Base-by-base conservation (phyloP, 2,888 invertebrate species). In the Odontomyia ornata region DNA sequence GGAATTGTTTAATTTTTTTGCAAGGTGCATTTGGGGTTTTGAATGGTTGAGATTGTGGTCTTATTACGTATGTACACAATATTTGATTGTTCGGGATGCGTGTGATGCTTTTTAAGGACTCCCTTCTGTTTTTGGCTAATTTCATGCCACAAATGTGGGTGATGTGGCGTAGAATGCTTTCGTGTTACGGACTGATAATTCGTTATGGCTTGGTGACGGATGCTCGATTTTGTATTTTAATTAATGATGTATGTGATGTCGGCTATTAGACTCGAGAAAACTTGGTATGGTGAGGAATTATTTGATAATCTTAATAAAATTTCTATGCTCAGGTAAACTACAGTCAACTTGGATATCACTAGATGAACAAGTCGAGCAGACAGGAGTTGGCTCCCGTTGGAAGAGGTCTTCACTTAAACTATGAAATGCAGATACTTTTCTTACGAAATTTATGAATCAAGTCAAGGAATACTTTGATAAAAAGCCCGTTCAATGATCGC, bases 191-290 rank as follows among this genome's bases (percentile, higher is more conserved):
- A 36, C 57, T 72, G 57, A 75, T 77, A 76, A 79, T 79, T 79
- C 79, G 79, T 64, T 56, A 79, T 76, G 79, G 67, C 73, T 13
- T 77, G 79, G 77, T 36, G 60, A 79, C 79, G 72, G 79, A 79
- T 79, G 79, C 56, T 77, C 56, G 43, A 52, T 43, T 64, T 56
- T 36, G 60, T 62, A 60, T 77, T 79, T 79, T 79, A 79, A 79
- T 79, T 77, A 79, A 76, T 78, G 78, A 73, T 77, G 72, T 71
- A 76, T 79, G 79, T 36, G 36, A 23, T 36, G 73, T 57, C 9
- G 73, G 73, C n/a, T 36, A 73, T 60, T 52, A 52, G n/a, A n/a
- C n/a, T n/a, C n/a, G n/a, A n/a, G n/a, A n/a, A n/a, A n/a, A n/a
- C n/a, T n/a, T n/a, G n/a, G n/a, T n/a, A n/a, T n/a, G n/a, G n/a